Percentiles rank a stretch among this genome's conserved stretches.
phyloP scores from a whole-genome alignment of 2,113 vertebrate genomes.

The Vicugna pacos region DNA sequence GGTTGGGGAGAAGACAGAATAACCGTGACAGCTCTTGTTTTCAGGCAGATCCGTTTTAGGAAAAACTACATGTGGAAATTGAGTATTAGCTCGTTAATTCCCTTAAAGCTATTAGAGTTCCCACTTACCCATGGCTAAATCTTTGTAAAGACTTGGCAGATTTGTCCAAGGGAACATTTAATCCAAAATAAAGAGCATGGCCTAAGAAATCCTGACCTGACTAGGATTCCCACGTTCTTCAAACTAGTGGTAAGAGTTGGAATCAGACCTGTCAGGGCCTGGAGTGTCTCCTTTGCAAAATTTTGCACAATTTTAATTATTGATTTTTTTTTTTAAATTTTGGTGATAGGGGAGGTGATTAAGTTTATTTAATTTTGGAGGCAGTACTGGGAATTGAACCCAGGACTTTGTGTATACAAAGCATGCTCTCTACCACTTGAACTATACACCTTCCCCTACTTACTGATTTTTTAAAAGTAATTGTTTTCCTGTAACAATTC shows the following conservation, averaged over 20 bases:
- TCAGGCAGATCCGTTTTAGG: background rate
- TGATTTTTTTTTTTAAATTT: background rate
- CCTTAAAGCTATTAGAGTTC: background rate
- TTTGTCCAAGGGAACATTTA: background rate
- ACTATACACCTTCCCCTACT: no score
- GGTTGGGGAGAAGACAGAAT: background rate
- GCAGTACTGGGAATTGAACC: no score
- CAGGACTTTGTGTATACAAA: no score
- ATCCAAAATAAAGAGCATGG: background rate
- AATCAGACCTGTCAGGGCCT: background rate
- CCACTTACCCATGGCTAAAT: background rate
- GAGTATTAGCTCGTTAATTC: background rate
- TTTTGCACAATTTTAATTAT: background rate
- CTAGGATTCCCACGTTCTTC: background rate
- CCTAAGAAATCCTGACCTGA: background rate
- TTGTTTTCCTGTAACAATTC: background rate
- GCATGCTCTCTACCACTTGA: no score
- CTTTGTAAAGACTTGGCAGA: background rate
- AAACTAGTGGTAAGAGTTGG: background rate
- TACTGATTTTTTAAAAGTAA: background rate
- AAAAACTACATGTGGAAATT: background rate
- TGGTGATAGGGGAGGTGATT: no score
- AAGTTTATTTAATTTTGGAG: no score
- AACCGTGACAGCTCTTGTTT: background rate
- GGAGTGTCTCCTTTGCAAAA: background rate